Evolutionary conservation across 2,888 invertebrate species (phyloP).

Genomic region (Fissipunctia ypsillon): DNA sequence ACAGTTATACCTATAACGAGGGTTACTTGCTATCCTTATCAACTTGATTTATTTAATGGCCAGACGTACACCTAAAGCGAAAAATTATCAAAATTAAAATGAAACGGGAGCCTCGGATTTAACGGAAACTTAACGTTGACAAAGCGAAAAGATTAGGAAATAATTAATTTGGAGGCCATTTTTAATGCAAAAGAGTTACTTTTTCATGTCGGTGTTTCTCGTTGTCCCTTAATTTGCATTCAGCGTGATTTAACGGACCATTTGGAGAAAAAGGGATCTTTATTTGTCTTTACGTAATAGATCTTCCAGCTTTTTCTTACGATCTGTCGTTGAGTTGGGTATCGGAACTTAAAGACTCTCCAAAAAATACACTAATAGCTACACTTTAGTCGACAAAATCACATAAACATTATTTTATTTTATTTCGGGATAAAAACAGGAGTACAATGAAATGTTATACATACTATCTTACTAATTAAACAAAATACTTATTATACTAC

Average conservation of each 20-base stretch:
- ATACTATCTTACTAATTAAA: too few species aligned
- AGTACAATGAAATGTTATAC: too few species aligned
- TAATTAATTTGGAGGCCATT: slow-evolving; percentile 43
- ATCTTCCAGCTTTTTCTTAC: background rate
- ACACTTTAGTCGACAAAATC: background rate
- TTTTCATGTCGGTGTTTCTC: slow-evolving; percentile 25
- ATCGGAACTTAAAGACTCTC: too few species aligned
- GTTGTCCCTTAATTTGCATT: slow-evolving; percentile 16
- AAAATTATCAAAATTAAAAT: slow-evolving; percentile 60
- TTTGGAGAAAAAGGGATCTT: slow-evolving; percentile 2
- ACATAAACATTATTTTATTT: too few species aligned
- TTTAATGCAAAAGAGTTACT: slow-evolving; percentile 28
- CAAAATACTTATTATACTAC: too few species aligned
- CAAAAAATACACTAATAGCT: background rate
- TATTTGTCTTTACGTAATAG: slow-evolving; percentile 16
- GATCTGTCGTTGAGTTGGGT: background rate
- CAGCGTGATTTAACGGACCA: slow-evolving; percentile 11
- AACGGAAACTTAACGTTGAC: slow-evolving; percentile 40
- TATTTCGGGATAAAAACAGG: too few species aligned
- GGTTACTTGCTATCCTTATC: background rate
- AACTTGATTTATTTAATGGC: slow-evolving; percentile 24
- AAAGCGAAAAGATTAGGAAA: slow-evolving; percentile 33
- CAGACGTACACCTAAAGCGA: slow-evolving; percentile 24
- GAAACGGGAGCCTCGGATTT: slow-evolving; percentile 21
- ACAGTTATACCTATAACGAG: background rate